phyloP scores from a whole-genome alignment of 2,113 vertebrate species.

The Casuarius casuarius region DNA sequence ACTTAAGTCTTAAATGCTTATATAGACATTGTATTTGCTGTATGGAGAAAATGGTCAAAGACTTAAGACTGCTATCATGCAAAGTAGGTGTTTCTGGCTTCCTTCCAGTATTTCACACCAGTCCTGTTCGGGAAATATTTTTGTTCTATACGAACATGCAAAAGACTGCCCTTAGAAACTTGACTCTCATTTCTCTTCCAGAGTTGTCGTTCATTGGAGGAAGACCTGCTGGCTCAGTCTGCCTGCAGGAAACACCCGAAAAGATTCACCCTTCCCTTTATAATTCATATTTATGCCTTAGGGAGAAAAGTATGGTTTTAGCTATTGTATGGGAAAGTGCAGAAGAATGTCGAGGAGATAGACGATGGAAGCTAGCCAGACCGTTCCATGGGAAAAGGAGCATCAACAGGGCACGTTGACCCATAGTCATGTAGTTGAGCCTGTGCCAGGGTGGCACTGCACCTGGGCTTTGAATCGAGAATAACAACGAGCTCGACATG shows the following conservation, averaged over 20 bases:
- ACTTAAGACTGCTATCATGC: neutral
- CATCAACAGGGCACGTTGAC: too few relatives aligned
- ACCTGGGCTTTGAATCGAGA: too few relatives aligned
- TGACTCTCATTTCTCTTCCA: neutral
- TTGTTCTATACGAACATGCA: neutral
- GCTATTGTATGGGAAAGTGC: neutral
- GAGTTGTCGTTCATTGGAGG: neutral
- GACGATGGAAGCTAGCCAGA: too few relatives aligned
- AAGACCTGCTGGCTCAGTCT: neutral
- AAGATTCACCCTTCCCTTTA: neutral
- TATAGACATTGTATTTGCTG: neutral
- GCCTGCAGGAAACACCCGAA: neutral
- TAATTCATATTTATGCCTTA: neutral
- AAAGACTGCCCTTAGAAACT: neutral
- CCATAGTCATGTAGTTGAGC: too few relatives aligned
- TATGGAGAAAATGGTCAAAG: slow-evolving; percentile 23
- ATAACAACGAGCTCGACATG: too few relatives aligned
- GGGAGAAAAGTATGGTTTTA: neutral
- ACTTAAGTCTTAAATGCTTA: neutral
- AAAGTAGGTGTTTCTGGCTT: neutral
- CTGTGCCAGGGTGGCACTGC: too few relatives aligned
- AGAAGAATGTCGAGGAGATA: too few relatives aligned
- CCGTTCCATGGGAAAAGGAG: too few relatives aligned
- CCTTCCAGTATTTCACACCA: neutral
- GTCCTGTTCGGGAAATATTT: neutral